A percentile compares a stretch with the other conserved stretches of the same genome.
Conservation (phyloP, 2,888 invertebrate genomes). For the Phorcus lineatus region DNA sequence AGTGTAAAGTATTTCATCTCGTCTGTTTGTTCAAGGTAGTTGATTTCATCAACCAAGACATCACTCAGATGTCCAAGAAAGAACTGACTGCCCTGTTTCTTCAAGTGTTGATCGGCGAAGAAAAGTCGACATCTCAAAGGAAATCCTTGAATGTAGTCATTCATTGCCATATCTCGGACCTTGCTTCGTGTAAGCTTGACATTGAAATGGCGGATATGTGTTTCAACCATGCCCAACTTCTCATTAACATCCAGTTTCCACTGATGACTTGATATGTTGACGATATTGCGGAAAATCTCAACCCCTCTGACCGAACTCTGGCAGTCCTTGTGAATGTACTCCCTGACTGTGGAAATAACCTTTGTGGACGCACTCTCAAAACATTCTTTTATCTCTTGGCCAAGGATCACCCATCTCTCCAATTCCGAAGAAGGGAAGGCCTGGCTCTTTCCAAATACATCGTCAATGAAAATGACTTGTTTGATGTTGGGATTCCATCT, state of each 20-base stretch:
- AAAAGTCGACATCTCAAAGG: slow-evolving; percentile 1
- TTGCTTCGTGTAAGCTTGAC: neutral
- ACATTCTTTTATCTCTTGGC: neutral
- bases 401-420: neutral
- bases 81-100: neutral
- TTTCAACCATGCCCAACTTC: neutral
- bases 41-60: neutral
- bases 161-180: neutral
- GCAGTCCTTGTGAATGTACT: slow-evolving; percentile 10
- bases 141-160: slow-evolving; percentile 17
- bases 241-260: slow-evolving; percentile 6
- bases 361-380: neutral
- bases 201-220: neutral
- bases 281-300: slow-evolving; percentile 12
- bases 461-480: slow-evolving; percentile 23
- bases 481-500: neutral
- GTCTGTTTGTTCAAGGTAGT: neutral
- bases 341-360: slow-evolving; percentile 21
- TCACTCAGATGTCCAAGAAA: neutral
- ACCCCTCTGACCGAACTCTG: neutral
- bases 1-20: slow-evolving; percentile 1
- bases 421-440: neutral
- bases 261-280: neutral
- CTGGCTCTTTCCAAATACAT: slow-evolving; percentile 20
- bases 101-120: neutral